Evolutionary conservation across 2,113 vertebrate species (phyloP).

Genomic region (Dicentrarchus labrax): DNA sequence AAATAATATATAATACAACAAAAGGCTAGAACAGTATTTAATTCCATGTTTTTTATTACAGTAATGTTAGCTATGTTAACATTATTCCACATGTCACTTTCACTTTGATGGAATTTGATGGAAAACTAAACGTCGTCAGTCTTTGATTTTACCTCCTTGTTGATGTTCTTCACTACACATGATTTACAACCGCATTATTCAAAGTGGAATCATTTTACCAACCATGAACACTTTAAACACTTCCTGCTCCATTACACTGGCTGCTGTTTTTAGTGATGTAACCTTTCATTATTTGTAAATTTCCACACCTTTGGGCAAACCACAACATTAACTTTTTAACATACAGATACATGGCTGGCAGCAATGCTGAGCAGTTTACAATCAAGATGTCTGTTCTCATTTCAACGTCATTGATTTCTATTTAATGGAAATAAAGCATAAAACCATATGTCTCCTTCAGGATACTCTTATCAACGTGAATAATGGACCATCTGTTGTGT

Average conservation of each 20-base stretch:
- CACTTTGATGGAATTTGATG: neutral
- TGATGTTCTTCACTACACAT: neutral
- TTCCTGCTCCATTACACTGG: neutral
- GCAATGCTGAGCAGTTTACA: slow-evolving; percentile 3
- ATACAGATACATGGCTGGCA: slow-evolving; percentile 1
- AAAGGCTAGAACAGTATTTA: neutral
- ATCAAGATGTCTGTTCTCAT: slow-evolving; percentile 12
- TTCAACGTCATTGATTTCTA: slow-evolving; percentile 11
- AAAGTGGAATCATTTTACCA: neutral
- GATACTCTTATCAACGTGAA: slow-evolving; percentile 24
- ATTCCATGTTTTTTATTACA: neutral
- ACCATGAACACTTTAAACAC: neutral
- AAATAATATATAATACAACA: neutral
- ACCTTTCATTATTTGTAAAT: slow-evolving; percentile 8
- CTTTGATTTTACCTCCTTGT: neutral
- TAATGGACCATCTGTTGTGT: slow-evolving; percentile 21
- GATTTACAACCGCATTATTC: neutral
- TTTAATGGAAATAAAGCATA: slow-evolving; percentile 18
- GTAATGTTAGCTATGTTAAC: neutral
- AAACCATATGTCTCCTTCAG: neutral
- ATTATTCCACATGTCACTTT: neutral
- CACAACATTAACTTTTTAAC: neutral
- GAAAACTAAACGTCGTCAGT: neutral
- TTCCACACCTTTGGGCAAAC: slow-evolving; percentile 13
- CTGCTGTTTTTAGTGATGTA: neutral